A percentile compares a stretch with the other conserved stretches of the same genome.
These are phyloP conservation scores for Anableps anableps DNA, from an alignment of 2,797 vertebrate genomes.

Conservation along the genomic window DNA sequence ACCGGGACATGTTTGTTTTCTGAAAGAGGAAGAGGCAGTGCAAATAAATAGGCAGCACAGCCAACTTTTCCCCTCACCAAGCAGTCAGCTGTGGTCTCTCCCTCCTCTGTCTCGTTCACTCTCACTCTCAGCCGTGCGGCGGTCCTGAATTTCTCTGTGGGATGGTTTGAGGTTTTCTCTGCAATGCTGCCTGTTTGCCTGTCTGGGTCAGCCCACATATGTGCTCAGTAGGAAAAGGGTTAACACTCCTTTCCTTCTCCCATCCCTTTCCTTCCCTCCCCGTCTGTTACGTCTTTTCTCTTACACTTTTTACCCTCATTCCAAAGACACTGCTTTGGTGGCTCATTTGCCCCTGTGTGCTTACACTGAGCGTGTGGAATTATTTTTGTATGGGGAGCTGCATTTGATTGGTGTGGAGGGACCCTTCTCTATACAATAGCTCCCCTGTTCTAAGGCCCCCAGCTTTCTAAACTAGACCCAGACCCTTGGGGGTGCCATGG, in stretches of 20 bases:
- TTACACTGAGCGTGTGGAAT: conserved; percentile 74
- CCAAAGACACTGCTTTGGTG: conserved; percentile 62
- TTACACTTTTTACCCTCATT: conserved; percentile 53
- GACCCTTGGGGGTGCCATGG: conserved; percentile 74
- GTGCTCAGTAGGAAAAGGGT: conserved; percentile 78
- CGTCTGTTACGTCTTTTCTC: conserved; percentile 53
- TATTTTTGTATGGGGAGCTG: conserved; percentile 83
- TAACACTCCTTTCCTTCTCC: conserved; percentile 62
- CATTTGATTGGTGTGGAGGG: conserved; percentile 84
- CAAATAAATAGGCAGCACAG: conserved; percentile 76
- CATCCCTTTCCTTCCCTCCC: conserved; percentile 5
- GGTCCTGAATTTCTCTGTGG: conserved; percentile 72
- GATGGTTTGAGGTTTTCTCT: conserved; percentile 80
- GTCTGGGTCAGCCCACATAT: conserved; percentile 81
- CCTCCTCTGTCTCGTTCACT: conserved; percentile 37
- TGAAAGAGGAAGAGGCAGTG: conserved; percentile 69
- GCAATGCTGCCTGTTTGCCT: conserved; percentile 76
- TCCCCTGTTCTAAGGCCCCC: conserved; percentile 83
- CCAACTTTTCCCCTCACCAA: conserved; percentile 56
- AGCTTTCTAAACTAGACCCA: conserved; percentile 76
- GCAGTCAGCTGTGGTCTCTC: conserved; percentile 64
- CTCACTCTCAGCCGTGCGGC: conserved; percentile 53
- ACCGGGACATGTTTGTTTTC: conserved; percentile 77
- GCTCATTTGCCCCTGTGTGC: conserved; percentile 52
- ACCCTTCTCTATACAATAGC: conserved; percentile 82